Conservation (phyloP, 2,888 invertebrate species). For the Lathronympha strigana region DNA sequence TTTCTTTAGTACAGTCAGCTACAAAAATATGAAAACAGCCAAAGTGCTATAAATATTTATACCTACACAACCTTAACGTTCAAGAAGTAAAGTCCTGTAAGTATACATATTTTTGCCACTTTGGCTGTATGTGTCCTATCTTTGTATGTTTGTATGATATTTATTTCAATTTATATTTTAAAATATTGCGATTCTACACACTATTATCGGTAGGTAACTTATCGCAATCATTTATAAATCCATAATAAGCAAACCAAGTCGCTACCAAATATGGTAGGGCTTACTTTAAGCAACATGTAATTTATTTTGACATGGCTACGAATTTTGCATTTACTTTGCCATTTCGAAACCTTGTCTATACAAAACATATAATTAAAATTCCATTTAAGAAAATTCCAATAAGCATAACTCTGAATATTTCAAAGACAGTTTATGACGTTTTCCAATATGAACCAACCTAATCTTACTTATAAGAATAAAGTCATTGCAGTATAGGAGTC, state of each 20-base stretch:
- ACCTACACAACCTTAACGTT: too few relatives aligned
- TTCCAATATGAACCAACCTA: conserved; percentile 19
- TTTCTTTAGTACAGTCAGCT: too few relatives aligned
- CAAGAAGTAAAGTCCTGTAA: too few relatives aligned
- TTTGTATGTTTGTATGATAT: too few relatives aligned
- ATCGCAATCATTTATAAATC: not conserved
- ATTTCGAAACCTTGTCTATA: not conserved
- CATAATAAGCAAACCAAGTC: not conserved
- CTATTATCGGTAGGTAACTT: too few relatives aligned
- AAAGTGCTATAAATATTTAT: too few relatives aligned
- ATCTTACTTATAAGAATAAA: not conserved
- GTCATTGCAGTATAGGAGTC: not conserved
- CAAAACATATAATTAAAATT: conserved; percentile 7
- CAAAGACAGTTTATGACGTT: conserved; percentile 32
- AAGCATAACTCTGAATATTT: conserved; percentile 29
- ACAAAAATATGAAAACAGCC: too few relatives aligned
- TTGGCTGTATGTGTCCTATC: too few relatives aligned
- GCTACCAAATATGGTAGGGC: not conserved
- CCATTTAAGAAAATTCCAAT: conserved; percentile 32
- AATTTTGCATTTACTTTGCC: conserved; percentile 1
- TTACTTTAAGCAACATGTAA: not conserved
- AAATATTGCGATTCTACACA: too few relatives aligned
- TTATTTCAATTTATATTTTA: too few relatives aligned
- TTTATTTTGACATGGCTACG: not conserved
- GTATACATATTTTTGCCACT: too few relatives aligned